These are phyloP conservation scores for Lepidurus apus DNA, from an alignment of 1,140 invertebrate species.

Conservation along the genomic window DNA sequence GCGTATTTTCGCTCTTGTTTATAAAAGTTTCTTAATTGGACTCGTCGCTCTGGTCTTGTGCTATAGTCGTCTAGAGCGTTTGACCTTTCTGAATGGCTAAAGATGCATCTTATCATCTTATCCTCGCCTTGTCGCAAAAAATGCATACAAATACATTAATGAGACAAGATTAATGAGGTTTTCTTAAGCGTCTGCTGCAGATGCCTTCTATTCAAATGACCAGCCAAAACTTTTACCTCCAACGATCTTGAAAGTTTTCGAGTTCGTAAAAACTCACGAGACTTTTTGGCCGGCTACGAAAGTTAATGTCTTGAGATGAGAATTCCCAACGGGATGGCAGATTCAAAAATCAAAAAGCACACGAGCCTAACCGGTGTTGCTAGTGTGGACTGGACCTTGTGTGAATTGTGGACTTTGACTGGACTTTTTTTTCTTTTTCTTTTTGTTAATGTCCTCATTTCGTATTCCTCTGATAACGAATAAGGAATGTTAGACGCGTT, in stretches of 20 bases:
- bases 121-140: background rate
- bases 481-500: background rate
- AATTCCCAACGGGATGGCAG: background rate
- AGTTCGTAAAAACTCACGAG: no score
- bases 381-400: background rate
- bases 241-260: background rate
- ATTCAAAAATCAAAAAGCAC: background rate
- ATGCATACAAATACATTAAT: background rate
- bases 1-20: background rate
- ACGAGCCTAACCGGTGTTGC: background rate
- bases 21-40: background rate
- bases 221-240: background rate
- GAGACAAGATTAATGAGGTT: conserved; percentile 4
- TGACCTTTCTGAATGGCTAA: background rate
- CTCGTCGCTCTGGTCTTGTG: background rate
- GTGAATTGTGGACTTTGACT: background rate
- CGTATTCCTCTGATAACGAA: conserved; percentile 7
- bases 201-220: conserved; percentile 11
- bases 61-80: background rate
- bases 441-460: background rate
- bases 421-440: background rate
- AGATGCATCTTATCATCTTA: background rate
- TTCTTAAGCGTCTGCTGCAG: background rate
- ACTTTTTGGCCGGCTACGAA: no score
- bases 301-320: background rate